Base-by-base conservation (phyloP, 92 coral and sea anemone genomes). In the Diadumene lineata region DNA sequence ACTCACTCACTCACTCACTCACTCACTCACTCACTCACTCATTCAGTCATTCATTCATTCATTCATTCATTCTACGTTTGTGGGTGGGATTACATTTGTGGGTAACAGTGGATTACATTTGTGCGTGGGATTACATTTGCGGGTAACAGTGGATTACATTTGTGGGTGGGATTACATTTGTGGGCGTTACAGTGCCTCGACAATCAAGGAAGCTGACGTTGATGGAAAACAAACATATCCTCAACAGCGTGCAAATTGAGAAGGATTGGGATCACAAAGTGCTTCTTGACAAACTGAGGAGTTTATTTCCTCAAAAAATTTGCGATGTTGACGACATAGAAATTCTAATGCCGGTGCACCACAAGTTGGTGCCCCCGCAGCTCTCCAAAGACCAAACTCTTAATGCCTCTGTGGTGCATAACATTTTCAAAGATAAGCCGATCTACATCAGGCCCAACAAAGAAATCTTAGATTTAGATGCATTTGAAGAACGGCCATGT, bases 401-500 rank as follows among this genome's bases (percentile, higher is more conserved):
- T 46, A 55, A 82, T 31, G 87, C 62, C 60, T 77, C 77, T 56
- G 50, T 82, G 70, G 9, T 82, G 25, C 83, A 82, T 43, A 77
- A 82, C 60, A 70, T 82, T 34, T 82, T 82, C 31, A 82, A 69
- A 62, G 87, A 82, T 64, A 82, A 63, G 83, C 87, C 87, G 43
- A 31, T 82, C 53, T 82, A 82, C 60, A 82, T 76, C 15, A 63
- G 83, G 44, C 87, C 87, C 33, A 50, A 38, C 22, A 79, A 66
- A 38, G 32, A n/a, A 43, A 61, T 82, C 43, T 44, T 44, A 17
- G 17, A 9, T 17, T 44, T 44, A 17, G 51, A 44, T 44, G 51
- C 9, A 44, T 44, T n/a, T n/a, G n/a, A n/a, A n/a, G n/a, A n/a
- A n/a, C n/a, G n/a, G n/a, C n/a, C n/a, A n/a, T n/a, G n/a, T n/a